These are phyloP conservation scores for Hiodon tergisus DNA, from an alignment of 2,113 vertebrate species.

Conservation along the genomic window DNA sequence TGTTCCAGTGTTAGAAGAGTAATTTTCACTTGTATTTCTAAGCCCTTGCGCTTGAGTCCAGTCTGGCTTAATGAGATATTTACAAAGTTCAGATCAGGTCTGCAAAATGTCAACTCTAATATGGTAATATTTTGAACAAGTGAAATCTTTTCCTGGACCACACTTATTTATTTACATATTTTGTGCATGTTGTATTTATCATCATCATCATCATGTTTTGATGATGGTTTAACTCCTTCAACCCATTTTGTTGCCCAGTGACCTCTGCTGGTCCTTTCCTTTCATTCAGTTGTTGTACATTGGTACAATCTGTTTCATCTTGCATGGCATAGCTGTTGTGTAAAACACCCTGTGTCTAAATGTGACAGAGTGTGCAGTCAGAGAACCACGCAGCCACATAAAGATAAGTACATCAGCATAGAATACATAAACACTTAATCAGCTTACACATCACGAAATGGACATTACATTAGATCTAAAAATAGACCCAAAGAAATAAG, in stretches of 20 bases:
- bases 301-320: neutral
- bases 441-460: slow-evolving; percentile 37
- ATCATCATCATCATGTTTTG: too few species aligned
- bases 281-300: neutral
- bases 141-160: too few species aligned
- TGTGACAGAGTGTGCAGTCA: neutral
- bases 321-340: neutral
- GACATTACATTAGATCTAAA: slow-evolving; percentile 33
- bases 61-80: too few species aligned
- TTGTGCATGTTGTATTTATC: too few species aligned
- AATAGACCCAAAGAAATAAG: slow-evolving; percentile 30
- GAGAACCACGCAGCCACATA: neutral
- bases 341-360: neutral
- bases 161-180: too few species aligned
- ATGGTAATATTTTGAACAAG: too few species aligned
- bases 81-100: too few species aligned
- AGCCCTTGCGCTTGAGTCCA: too few species aligned
- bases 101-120: too few species aligned
- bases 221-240: too few species aligned
- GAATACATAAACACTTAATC: slow-evolving; percentile 32
- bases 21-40: too few species aligned
- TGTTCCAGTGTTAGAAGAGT: too few species aligned
- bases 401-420: slow-evolving; percentile 19
- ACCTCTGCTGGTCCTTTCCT: neutral
- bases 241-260: neutral